These are phyloP conservation scores for Atlantisia rogersi DNA, from an alignment of 2,113 vertebrate species.

Conservation along the genomic window DNA sequence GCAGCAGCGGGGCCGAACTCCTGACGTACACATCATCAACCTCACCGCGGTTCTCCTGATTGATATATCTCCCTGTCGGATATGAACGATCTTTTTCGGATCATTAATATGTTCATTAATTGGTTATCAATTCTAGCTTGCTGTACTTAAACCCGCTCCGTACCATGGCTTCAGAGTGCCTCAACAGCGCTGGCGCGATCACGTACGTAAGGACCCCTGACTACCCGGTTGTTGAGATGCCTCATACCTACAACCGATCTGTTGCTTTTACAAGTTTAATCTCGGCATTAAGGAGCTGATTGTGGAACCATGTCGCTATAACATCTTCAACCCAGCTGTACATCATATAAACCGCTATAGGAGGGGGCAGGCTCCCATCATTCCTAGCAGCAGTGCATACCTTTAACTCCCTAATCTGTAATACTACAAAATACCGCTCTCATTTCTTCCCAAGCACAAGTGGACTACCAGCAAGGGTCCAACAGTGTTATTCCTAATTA, in stretches of 20 bases:
- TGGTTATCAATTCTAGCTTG: constrained; percentile 21
- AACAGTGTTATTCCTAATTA: constrained; percentile 99
- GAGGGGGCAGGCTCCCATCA: constrained; percentile 79
- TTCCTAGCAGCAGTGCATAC: constrained; percentile 73
- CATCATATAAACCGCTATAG: constrained; percentile 81
- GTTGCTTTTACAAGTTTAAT: constrained; percentile 80
- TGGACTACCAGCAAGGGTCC: constrained; percentile 97
- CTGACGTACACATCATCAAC: constrained; percentile 7
- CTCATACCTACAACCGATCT: constrained; percentile 70
- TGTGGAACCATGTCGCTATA: constrained; percentile 79
- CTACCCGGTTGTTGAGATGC: constrained; percentile 34
- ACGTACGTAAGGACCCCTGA: neutral
- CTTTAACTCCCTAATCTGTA: constrained; percentile 79
- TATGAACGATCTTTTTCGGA: constrained; percentile 12
- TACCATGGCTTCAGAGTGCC: neutral
- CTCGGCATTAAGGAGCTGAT: constrained; percentile 76
- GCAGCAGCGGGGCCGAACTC: neutral
- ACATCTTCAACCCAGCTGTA: constrained; percentile 84
- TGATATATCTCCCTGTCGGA: constrained; percentile 21
- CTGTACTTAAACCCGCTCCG: neutral
- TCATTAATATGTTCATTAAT: constrained; percentile 67
- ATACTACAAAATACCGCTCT: constrained; percentile 76
- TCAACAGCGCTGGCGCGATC: neutral
- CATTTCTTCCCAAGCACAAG: constrained; percentile 78
- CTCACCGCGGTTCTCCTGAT: constrained; percentile 3